Evolutionary conservation across 2,888 invertebrate genomes (phyloP).

Genomic region (Drosophila ustulata): DNA sequence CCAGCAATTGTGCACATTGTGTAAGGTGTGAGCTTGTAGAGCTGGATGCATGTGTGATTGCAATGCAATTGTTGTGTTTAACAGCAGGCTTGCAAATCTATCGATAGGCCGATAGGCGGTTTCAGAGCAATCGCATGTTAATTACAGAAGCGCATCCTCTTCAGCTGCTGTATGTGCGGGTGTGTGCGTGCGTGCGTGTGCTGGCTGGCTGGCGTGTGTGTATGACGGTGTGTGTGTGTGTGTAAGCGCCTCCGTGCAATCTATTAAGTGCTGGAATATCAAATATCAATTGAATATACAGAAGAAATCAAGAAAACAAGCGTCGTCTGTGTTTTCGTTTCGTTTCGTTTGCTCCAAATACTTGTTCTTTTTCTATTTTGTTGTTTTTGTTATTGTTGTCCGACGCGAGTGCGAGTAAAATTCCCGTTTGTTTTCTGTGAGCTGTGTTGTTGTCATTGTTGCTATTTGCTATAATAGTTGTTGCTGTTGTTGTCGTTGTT

Average conservation of each 20-base stretch:
- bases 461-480: constrained; percentile 1
- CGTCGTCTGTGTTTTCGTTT: constrained; percentile 38
- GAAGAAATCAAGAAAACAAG: constrained; percentile 48
- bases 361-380: constrained; percentile 13
- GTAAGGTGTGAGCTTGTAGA: too few relatives aligned
- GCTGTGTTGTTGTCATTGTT: not conserved
- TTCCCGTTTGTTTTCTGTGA: not conserved
- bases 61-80: not conserved
- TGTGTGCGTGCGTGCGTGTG: constrained; percentile 13
- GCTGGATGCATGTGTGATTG: not conserved
- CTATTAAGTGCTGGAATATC: constrained; percentile 57
- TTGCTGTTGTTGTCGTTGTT: constrained; percentile 15
- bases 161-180: constrained; percentile 51
- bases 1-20: not conserved
- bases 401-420: not conserved
- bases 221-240: constrained; percentile 23
- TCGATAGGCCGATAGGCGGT: constrained; percentile 29
- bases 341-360: constrained; percentile 21
- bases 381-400: constrained; percentile 8
- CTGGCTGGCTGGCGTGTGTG: constrained; percentile 1
- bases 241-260: constrained; percentile 60
- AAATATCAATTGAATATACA: constrained; percentile 62
- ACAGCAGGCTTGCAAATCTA: constrained; percentile 18
- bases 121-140: constrained; percentile 39
- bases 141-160: constrained; percentile 44